Evolutionary conservation across 1,140 invertebrate species (phyloP), one percentile per base, ranked within the genome.

Genomic region (Brachionus calyciflorus): DNA sequence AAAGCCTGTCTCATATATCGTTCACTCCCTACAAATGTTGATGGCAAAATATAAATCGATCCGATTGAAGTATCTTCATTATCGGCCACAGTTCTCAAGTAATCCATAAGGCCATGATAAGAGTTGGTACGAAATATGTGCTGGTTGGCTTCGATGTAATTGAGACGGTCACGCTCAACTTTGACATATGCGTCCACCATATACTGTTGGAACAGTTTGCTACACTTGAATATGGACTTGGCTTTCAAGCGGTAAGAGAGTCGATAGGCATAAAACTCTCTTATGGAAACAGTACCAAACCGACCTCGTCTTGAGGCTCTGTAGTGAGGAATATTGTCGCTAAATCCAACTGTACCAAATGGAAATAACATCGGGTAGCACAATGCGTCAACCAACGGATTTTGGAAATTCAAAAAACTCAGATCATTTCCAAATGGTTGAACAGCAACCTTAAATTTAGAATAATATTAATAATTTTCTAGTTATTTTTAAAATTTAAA

Each of bases 151-250:
- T 30, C 24, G 1, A 41, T n/a, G 53, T 44, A 83, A 40, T 79
- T 28, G 7, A 85, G 53, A 46, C 80, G 78, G 55, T 82, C 79
- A 33, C 80, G 80, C 78, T 85, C 80, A 21, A 80, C 81, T 79
- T 83, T 83, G 2, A 79, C 83, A 81, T 81, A 86, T 10, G 69
- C 46, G 41, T 53, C 46, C 0, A 75, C 69, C 19, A 75, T 53
- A 75, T 53, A 30, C 9, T 75, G 46, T 41, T 75, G 69, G 26
- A 75, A 75, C 4, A 75, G 26, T 30, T 57, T 75, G n/a, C 46
- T 26, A 3, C 46, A 26, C 12, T 75, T 28, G 30, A 51, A 40
- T 51, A 75, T 75, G 14, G 12, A 75, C 33, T 75, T 40, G 5
- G 17, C 30, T n/a, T 30, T 3, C 26, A 26, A 14, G 12, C 69